Evolutionary conservation across 2,797 vertebrate genomes (phyloP), one percentile per base, ranked within the genome.

Genomic region (Parauchenoglanis ngamensis): DNA sequence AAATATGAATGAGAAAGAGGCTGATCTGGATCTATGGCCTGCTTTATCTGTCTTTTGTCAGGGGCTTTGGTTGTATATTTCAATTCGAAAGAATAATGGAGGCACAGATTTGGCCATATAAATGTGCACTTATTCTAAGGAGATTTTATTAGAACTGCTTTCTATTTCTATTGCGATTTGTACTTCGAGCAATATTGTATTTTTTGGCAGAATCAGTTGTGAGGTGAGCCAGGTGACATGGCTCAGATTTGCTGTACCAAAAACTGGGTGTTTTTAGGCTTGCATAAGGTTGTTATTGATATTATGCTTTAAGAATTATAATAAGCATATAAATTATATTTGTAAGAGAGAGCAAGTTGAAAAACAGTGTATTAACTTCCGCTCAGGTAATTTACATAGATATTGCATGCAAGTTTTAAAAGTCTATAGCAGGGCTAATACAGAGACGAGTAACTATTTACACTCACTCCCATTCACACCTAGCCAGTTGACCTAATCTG

Each of bases 1-100:
- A 94, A 86, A n/a, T 28, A n/a, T 73, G 78, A 21, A 44, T 73
- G 67, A 73, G 35, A 63, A 52, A 57, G 68, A 82, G 40, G 40
- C 65, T 49, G 78, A 86, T 63, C 54, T 59, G 56, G 82, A 86
- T 63, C 85, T 35, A 31, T 28, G 40, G 67, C 85, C 23, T 63
- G n/a, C 54, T 73, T 86, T 81, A 81, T 78, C 54, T 86, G 67
- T 86, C 67, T 81, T 59, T 70, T 82, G 68, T 81, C 59, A 67
- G 19, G 31, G 35, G 65, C 35, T 86, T 86, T 70, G 67, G 40
- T 59, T 67, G 17, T 35, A 68, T 59, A 17, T 81, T 86, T 81
- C 1, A 46, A 12, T n/a, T 65, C 40, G 7, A 59, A 46, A 81
- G 54, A 86, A 81, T 81, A 81, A 81, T 59, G 8, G 46, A 70